Conservation (phyloP, 2,797 vertebrate genomes). For the Rhynchonycteris naso region DNA sequence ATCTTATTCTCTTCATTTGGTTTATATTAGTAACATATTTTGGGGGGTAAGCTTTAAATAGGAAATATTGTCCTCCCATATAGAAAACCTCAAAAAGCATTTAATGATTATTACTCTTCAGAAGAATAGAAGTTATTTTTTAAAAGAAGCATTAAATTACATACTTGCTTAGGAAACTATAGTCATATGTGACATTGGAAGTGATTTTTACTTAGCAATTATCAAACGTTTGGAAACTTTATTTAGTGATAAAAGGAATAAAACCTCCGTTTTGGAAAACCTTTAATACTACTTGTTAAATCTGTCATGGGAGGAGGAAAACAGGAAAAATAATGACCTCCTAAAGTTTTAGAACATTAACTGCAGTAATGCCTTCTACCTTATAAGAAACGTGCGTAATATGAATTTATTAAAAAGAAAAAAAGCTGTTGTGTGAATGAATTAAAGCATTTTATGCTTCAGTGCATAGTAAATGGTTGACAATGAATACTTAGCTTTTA, state of each 20-base stretch:
- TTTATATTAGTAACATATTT: neutral
- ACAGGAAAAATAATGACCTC: neutral
- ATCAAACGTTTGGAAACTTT: slow-evolving; percentile 42
- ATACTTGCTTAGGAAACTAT: neutral
- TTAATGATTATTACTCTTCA: slow-evolving; percentile 32
- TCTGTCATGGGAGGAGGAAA: neutral
- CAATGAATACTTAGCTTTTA: neutral
- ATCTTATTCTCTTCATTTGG: neutral
- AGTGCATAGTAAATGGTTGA: neutral
- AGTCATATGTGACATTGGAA: neutral
- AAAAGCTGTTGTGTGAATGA: neutral
- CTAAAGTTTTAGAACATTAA: slow-evolving; percentile 2
- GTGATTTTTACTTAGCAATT: neutral
- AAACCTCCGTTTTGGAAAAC: slow-evolving; percentile 4
- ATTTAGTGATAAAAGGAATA: neutral
- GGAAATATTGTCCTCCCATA: neutral
- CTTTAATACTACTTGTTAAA: neutral
- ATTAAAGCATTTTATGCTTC: neutral
- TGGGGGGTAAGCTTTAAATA: slow-evolving; percentile 21
- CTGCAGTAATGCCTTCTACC: neutral
- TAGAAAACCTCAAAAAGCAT: neutral
- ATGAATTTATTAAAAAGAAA: neutral
- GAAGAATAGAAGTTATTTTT: neutral
- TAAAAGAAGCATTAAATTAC: neutral
- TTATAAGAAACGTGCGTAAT: neutral